Evolutionary conservation across 2,888 invertebrate genomes (phyloP).

Genomic region (Zygogramma bicolorata): DNA sequence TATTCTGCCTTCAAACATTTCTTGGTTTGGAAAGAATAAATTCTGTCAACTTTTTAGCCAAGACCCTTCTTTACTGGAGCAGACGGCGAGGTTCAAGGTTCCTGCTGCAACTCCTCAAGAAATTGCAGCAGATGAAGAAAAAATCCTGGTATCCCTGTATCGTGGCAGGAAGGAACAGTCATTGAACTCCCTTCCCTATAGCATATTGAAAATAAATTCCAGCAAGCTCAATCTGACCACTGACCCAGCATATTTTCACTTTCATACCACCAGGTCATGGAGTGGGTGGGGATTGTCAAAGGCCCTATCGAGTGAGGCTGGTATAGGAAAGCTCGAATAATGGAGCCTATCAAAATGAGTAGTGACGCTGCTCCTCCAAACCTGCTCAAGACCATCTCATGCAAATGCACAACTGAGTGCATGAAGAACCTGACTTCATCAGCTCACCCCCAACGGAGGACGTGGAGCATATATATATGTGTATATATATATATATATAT

Average conservation of each 20-base stretch:
- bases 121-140: conserved; percentile 5
- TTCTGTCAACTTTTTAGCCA: conserved; percentile 3
- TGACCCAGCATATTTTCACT: neutral
- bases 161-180: neutral
- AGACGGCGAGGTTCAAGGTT: conserved; percentile 1
- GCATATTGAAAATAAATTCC: neutral
- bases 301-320: no score
- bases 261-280: neutral
- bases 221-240: neutral
- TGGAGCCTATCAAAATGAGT: no score
- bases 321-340: no score
- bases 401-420: no score
- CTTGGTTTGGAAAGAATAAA: conserved; percentile 1
- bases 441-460: no score
- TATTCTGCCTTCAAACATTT: conserved; percentile 1
- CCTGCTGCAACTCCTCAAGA: neutral
- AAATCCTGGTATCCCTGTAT: conserved; percentile 8
- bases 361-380: no score
- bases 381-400: no score
- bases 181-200: neutral
- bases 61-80: conserved; percentile 1
- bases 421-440: no score
- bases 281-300: no score
- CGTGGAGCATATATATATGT: no score
- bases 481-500: no score